Percentiles rank a stretch among this genome's conserved stretches.
Conservation (phyloP, 92 coral and sea anemone species). For the Zoanthus solanderi region DNA sequence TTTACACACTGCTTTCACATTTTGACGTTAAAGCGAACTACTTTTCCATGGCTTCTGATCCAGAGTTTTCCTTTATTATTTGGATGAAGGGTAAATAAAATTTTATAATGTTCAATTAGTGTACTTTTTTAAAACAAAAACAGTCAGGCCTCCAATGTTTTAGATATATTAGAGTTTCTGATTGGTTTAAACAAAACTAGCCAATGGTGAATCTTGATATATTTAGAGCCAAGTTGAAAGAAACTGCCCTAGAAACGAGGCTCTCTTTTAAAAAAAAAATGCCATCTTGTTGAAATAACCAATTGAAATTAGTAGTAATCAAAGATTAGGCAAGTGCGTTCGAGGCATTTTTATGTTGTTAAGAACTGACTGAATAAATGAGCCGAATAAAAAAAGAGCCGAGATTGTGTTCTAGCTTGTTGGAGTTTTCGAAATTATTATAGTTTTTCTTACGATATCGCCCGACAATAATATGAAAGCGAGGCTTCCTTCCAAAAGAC, state of each 20-base stretch:
- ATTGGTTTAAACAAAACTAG: conserved; percentile 20
- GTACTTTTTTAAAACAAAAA: not conserved
- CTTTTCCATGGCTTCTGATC: not conserved
- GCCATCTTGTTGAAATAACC: no score
- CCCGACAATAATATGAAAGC: no score
- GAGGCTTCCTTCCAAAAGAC: no score
- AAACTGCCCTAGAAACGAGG: not conserved
- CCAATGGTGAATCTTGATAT: conserved; percentile 6
- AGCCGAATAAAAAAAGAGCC: no score
- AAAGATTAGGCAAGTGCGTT: no score
- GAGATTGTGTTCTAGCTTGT: no score
- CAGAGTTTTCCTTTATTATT: not conserved
- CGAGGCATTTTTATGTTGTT: no score
- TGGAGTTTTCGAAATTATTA: no score
- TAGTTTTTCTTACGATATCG: no score
- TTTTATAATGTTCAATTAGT: not conserved
- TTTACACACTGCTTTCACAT: not conserved
- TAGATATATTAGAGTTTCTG: not conserved
- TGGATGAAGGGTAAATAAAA: not conserved
- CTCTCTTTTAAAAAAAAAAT: not conserved
- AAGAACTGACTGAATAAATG: no score
- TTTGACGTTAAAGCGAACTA: not conserved
- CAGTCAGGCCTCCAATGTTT: conserved; percentile 28
- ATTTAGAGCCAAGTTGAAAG: conserved; percentile 35
- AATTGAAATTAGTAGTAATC: no score